Evolutionary conservation across 2,113 vertebrate species (phyloP).

Genomic region (Oceanites oceanicus): DNA sequence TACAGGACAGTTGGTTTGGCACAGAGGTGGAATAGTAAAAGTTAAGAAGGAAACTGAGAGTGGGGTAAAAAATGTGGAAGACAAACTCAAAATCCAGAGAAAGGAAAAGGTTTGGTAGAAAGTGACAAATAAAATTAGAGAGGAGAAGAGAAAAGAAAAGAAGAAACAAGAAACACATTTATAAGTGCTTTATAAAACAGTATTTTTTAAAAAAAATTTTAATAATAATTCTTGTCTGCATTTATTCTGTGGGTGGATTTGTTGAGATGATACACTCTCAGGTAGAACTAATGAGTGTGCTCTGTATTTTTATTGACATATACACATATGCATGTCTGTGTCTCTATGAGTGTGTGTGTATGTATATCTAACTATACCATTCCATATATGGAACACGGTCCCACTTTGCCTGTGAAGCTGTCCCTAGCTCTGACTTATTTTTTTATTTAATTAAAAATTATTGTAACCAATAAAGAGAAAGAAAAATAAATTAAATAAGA

Average conservation of each 20-base stretch:
- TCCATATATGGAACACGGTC: background rate
- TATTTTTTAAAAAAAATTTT: background rate
- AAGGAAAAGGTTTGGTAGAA: background rate
- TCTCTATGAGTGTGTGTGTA: background rate
- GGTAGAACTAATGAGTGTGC: background rate
- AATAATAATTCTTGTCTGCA: background rate
- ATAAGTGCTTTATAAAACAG: background rate
- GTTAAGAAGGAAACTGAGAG: background rate
- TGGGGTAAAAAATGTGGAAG: background rate
- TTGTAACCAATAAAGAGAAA: background rate
- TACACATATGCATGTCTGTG: background rate
- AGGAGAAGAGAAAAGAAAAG: background rate
- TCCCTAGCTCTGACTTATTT: background rate
- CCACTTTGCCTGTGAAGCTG: background rate
- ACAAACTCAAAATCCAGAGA: background rate
- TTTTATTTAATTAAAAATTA: background rate
- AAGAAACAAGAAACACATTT: background rate
- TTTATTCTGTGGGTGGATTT: background rate
- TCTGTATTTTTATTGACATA: background rate
- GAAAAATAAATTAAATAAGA: fast-evolving
- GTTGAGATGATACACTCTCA: background rate
- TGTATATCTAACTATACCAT: background rate
- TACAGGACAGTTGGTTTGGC: background rate
- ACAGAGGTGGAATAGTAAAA: background rate
- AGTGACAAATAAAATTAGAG: background rate